Evolutionary conservation across 1,140 invertebrate species (phyloP).

Genomic region (Leptinotarsa undecemlineata): DNA sequence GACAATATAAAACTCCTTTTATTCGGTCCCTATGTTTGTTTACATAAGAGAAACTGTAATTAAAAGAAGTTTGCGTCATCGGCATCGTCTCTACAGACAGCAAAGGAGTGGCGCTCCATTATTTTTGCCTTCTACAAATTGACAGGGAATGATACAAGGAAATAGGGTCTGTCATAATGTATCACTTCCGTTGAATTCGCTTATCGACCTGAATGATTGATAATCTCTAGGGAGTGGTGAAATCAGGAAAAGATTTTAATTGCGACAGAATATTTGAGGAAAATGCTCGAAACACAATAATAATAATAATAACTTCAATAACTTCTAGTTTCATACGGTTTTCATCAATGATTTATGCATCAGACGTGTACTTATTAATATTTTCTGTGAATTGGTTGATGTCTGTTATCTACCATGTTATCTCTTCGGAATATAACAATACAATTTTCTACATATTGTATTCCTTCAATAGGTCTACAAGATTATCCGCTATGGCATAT

Average conservation of each 20-base stretch:
- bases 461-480: too few relatives aligned
- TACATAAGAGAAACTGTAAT: not conserved
- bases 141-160: not conserved
- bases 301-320: too few relatives aligned
- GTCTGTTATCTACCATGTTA: too few relatives aligned
- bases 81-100: not conserved
- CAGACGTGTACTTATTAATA: too few relatives aligned
- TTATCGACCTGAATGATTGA: not conserved
- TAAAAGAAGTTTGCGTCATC: not conserved
- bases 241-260: not conserved
- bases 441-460: too few relatives aligned
- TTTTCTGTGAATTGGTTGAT: too few relatives aligned
- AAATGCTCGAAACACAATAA: not conserved
- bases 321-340: too few relatives aligned
- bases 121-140: not conserved
- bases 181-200: not conserved
- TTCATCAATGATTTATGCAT: too few relatives aligned
- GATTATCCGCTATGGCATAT: too few relatives aligned
- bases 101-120: slow-evolving; percentile 4
- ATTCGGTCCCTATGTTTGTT: too few relatives aligned
- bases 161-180: slow-evolving; percentile 6
- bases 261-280: not conserved
- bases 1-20: too few relatives aligned
- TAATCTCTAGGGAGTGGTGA: not conserved
- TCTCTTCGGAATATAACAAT: too few relatives aligned